Base-by-base conservation (phyloP, 2,113 vertebrate species). In the Colius striatus region DNA sequence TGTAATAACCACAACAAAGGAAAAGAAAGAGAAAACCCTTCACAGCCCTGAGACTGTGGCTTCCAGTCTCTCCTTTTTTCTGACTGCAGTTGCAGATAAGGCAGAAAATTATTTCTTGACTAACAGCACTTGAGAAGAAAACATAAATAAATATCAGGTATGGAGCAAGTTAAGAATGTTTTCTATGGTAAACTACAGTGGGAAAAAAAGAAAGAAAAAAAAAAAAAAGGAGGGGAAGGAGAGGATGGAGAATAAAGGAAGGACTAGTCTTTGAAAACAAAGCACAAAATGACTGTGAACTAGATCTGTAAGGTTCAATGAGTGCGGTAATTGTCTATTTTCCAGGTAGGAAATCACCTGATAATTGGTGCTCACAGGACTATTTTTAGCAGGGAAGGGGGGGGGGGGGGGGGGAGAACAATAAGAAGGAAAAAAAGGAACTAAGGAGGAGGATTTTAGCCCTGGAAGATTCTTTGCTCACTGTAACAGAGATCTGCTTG, bases 21-120 rank as follows among this genome's bases (percentile, higher is more conserved):
- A 86, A 77, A 86, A 58, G 20, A 51, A 73, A 66, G 12, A 82
- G 13, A 80, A 90, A 95, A 74, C 11, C 4, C 30, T 75, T 81
- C 27, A 47, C 7, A 81, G 6, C 17, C 63, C n/a, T 77, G 51
- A 83, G 41, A 45, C 38, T 51, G 16, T 48, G 43, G 68, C 53
- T 62, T 81, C 32, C 74, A 43, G 16, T 67, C n/a, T 86, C 67
- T 53, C 34, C 2, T 83, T 71, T 89, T 73, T 92, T 83, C 48
- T 86, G 72, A 23, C 65, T 90, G 92, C 83, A 68, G 57, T 16
- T 88, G 83, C 32, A 84, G 85, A 81, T 91, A 90, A 81, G 58
- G 53, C 8, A 63, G n/a, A 86, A 48, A 92, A 78, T 80, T 80
- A 68, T 85, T 89, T 94, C 82, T 87, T 92, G 71, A 34, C 53